These are phyloP conservation scores for Zaprionus inermis DNA, from an alignment of 1,140 invertebrate species.

Conservation along the genomic window DNA sequence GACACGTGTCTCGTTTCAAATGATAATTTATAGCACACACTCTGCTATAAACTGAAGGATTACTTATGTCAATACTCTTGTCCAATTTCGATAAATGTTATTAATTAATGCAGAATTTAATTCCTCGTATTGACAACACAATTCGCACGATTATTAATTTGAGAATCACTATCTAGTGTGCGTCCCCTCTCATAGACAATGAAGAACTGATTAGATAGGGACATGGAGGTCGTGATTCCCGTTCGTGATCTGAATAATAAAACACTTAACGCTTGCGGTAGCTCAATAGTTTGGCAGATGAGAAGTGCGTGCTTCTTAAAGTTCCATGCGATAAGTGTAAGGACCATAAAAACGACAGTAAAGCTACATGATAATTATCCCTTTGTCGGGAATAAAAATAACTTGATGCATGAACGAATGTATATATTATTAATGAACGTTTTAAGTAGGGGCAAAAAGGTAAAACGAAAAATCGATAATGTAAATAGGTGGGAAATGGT, in stretches of 20 bases:
- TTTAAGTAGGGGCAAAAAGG: neutral
- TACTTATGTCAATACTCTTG: conserved; percentile 39
- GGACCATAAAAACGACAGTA: neutral
- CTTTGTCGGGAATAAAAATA: conserved; percentile 1
- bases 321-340: neutral
- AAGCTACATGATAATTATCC: neutral
- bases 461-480: conserved; percentile 35
- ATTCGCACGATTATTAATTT: conserved; percentile 32
- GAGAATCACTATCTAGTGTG: neutral
- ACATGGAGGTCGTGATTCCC: neutral
- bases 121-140: conserved; percentile 12
- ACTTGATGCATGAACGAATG: neutral
- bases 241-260: conserved; percentile 12
- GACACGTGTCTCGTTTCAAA: neutral
- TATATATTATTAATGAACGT: conserved; percentile 18
- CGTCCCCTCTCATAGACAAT: neutral
- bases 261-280: conserved; percentile 6
- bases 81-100: conserved; percentile 45
- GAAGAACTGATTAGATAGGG: conserved; percentile 14
- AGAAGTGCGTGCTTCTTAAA: conserved; percentile 4
- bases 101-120: conserved; percentile 31
- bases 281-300: neutral
- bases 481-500: conserved; percentile 6
- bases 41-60: conserved; percentile 19
- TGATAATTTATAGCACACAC: conserved; percentile 36